Percentiles rank a stretch among this genome's conserved stretches.
Evolutionary conservation across 2,797 vertebrate species (phyloP).

Genomic region (Artibeus jamaicensis): DNA sequence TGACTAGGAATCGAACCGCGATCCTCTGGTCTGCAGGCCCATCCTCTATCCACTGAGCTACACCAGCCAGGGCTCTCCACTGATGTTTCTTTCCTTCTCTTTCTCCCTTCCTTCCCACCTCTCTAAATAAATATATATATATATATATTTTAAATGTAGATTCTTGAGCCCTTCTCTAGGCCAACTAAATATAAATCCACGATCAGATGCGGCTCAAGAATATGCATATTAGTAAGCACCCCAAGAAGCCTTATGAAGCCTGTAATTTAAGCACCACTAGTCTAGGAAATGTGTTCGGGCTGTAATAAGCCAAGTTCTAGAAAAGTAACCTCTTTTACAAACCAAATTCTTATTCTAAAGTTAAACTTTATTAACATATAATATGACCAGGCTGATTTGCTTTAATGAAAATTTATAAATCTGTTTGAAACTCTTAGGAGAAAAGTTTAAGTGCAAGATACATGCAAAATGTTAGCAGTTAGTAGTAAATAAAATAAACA

Average conservation of each 20-base stretch:
- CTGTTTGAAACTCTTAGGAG: conserved; percentile 12
- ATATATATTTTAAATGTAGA: neutral
- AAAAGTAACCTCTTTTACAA: neutral
- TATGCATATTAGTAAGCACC: neutral
- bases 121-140: too few species aligned
- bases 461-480: conserved; percentile 10
- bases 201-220: neutral
- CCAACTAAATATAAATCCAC: neutral
- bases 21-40: too few species aligned
- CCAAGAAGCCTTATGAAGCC: neutral
- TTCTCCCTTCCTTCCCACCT: neutral
- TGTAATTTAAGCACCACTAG: conserved; percentile 10
- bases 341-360: conserved; percentile 10
- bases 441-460: conserved; percentile 20
- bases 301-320: neutral
- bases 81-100: neutral
- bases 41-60: too few species aligned
- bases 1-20: too few species aligned
- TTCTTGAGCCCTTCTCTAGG: neutral
- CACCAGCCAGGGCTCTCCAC: too few species aligned
- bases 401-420: conserved; percentile 50
- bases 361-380: conserved; percentile 35
- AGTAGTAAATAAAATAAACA: conserved; percentile 15
- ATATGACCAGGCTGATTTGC: neutral
- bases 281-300: conserved; percentile 6